Evolutionary conservation across 2,888 invertebrate genomes (phyloP).

Genomic region (Epirrhoe alternata): DNA sequence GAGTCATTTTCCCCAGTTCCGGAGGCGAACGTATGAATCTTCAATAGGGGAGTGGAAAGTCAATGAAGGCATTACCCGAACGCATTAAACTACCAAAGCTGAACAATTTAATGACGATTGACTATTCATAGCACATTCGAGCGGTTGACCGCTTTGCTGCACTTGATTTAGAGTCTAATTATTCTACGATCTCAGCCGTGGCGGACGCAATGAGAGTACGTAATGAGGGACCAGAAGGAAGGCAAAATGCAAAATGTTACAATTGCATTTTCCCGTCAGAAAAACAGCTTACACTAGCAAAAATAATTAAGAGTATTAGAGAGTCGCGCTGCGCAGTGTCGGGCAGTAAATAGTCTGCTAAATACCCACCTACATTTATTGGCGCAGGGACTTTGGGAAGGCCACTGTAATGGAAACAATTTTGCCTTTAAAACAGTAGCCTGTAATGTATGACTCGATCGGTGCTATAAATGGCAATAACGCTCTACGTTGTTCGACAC

Average conservation of each 20-base stretch:
- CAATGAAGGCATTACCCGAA: conserved; percentile 54
- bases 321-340: conserved; percentile 77
- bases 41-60: conserved; percentile 39
- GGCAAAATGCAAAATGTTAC: conserved; percentile 80
- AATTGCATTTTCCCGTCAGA: conserved; percentile 81
- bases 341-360: conserved; percentile 82
- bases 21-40: conserved; percentile 24
- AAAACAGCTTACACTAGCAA: conserved; percentile 83
- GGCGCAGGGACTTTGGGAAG: conserved; percentile 71
- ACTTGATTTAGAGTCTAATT: conserved; percentile 84
- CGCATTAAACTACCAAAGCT: conserved; percentile 82
- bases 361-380: conserved; percentile 83
- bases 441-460: conserved; percentile 58
- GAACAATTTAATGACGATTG: conserved; percentile 84
- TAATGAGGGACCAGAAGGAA: conserved; percentile 68
- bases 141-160: conserved; percentile 81
- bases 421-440: conserved; percentile 74
- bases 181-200: conserved; percentile 80
- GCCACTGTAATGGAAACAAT: conserved; percentile 77
- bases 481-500: conserved; percentile 20
- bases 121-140: conserved; percentile 83
- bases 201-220: conserved; percentile 73
- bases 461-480: conserved; percentile 38
- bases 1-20: conserved; percentile 31
- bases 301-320: conserved; percentile 84